Base-by-base conservation (phyloP, 1,140 invertebrate species). In the Trinorchestia longiramus region DNA sequence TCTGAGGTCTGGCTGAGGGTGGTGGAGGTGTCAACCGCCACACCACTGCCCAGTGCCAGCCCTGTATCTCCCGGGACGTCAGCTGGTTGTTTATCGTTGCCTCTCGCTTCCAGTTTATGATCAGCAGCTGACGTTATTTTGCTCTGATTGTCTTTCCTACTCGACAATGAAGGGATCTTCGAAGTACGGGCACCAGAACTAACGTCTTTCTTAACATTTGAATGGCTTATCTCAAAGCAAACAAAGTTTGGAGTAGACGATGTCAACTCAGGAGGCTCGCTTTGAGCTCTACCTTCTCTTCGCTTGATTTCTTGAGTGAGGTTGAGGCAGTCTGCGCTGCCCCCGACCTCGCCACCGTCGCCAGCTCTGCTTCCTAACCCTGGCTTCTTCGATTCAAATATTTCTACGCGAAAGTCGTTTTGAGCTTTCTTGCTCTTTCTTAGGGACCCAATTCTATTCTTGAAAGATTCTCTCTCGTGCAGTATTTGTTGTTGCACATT, bases 191-290 rank as follows among this genome's bases (percentile, higher is more conserved):
- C 44, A 11, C 92, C 92, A 47, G 92, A 42, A 45, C 43, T 45
- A 19, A 94, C 92, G 92, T 94, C 92, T n/a, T 94, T 94, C 40
- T 45, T 94, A n/a, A 43, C 44, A 45, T 94, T 94, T 15, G 92
- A 94, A 44, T 94, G 92, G 40, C 92, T 94, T 42, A 94, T 94
- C 44, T 94, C 92, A 94, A 94, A 94, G 44, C 92, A 94, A 45
- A 94, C 92, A 47, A 94, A 94, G 43, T 94, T 94, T 45, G 92
- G 92, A 45, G 43, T 45, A 6, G 92, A 94, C 19, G 43, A 40
- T 0, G 43, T 94, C 43, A 94, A 43, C 92, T 94, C 92, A 45
- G 92, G 92, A 45, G 92, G 92, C 36, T 94, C 92, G 43, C 92
- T 94, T 94, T 45, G 92, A 47, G 92, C 92, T 94, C 92, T 94